Conservation (phyloP, 2,888 invertebrate genomes). For the Nomada hirtipes region DNA sequence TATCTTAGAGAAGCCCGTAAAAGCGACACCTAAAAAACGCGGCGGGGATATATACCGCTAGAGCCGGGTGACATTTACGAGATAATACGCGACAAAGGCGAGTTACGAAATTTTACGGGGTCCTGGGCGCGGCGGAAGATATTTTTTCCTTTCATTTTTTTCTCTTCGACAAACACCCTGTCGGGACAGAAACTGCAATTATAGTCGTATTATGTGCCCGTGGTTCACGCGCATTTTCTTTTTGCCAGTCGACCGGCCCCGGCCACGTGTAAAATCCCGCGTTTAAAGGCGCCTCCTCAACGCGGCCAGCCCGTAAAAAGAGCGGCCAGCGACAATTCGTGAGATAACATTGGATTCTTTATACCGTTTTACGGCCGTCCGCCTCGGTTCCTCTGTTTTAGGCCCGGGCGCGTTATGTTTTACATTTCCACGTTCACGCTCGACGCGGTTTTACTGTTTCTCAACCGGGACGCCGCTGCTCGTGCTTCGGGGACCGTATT, state of each 20-base stretch:
- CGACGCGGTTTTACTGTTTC: slow-evolving; percentile 29
- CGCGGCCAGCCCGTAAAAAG: slow-evolving; percentile 47
- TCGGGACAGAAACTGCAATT: slow-evolving; percentile 70
- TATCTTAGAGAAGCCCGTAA: slow-evolving; percentile 58
- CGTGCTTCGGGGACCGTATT: neutral
- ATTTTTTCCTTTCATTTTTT: neutral
- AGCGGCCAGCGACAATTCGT: slow-evolving; percentile 54
- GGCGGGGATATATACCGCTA: slow-evolving; percentile 39
- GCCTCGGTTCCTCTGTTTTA: slow-evolving; percentile 44
- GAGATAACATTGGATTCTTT: slow-evolving; percentile 66
- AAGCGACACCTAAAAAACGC: slow-evolving; percentile 63
- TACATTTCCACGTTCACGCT: slow-evolving; percentile 43
- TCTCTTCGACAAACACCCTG: neutral
- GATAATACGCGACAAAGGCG: slow-evolving; percentile 71
- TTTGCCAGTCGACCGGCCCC: slow-evolving; percentile 25
- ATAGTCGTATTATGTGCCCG: slow-evolving; percentile 67
- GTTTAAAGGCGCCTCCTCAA: slow-evolving; percentile 44
- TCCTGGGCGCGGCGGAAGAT: slow-evolving; percentile 35
- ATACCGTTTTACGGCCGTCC: slow-evolving; percentile 58
- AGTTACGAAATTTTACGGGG: slow-evolving; percentile 49
- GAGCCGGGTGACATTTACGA: slow-evolving; percentile 69
- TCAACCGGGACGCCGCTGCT: slow-evolving; percentile 2
- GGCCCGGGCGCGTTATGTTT: slow-evolving; percentile 41
- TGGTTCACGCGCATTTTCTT: slow-evolving; percentile 36
- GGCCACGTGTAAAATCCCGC: slow-evolving; percentile 53